Conservation (phyloP, 1,140 invertebrate species). For the Sitobion miscanthi region DNA sequence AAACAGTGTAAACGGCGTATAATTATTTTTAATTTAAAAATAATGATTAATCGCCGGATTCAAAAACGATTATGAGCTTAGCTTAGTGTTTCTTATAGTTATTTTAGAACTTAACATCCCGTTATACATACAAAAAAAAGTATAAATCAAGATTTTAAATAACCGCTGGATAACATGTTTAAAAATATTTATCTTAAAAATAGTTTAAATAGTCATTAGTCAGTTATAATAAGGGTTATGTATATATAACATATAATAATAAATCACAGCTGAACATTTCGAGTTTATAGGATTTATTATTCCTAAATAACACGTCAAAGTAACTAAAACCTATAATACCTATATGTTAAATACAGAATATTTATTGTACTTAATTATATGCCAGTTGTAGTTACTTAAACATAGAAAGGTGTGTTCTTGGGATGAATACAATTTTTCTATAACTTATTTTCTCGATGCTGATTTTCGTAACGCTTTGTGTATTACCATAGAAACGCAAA, state of each 20-base stretch:
- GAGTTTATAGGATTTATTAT: background rate
- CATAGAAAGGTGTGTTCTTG: too few species aligned
- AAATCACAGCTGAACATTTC: background rate
- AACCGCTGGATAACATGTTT: background rate
- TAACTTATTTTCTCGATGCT: too few species aligned
- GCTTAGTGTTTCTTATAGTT: background rate
- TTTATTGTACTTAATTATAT: too few species aligned
- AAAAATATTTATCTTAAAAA: background rate
- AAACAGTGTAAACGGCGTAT: background rate
- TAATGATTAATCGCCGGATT: background rate
- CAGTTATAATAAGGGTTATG: too few species aligned
- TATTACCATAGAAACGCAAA: too few species aligned
- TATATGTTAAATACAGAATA: background rate
- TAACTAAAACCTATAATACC: background rate
- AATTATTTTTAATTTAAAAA: constrained; percentile 15
- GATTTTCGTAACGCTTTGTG: too few species aligned
- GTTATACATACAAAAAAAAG: background rate
- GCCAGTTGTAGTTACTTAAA: too few species aligned
- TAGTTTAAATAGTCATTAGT: background rate
- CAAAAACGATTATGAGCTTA: background rate
- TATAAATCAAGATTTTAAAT: background rate
- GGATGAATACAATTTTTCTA: too few species aligned
- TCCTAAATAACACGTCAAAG: background rate
- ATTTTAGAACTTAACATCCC: background rate
- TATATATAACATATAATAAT: background rate